Percentiles rank a stretch among this genome's conserved stretches.
Evolutionary conservation across 2,888 invertebrate species (phyloP).

Genomic region (Orthosia gracilis): DNA sequence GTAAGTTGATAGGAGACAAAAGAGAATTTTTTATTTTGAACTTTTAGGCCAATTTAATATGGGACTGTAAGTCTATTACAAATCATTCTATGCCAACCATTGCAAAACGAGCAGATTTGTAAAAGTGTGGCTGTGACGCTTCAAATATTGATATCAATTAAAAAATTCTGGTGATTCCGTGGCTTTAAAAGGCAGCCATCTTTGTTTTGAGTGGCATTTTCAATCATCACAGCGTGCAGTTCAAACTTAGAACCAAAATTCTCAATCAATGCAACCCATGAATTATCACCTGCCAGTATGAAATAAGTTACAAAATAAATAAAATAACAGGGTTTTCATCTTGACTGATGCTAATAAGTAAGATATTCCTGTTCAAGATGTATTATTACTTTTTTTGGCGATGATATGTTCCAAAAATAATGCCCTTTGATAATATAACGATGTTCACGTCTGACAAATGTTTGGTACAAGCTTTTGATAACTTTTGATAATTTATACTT

Average conservation of each 20-base stretch:
- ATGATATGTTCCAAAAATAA: constrained; percentile 40
- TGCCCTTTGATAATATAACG: constrained; percentile 47
- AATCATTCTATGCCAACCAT: neutral
- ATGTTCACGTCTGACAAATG: constrained; percentile 52
- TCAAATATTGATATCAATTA: no score
- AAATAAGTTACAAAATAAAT: neutral
- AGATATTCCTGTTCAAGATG: constrained; percentile 11
- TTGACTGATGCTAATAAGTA: constrained; percentile 23
- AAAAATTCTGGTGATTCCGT: no score
- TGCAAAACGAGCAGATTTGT: neutral
- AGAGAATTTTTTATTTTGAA: constrained; percentile 3
- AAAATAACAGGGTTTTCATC: neutral
- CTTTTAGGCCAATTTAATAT: constrained; percentile 11
- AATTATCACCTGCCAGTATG: neutral
- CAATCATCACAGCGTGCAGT: neutral
- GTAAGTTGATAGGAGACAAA: constrained; percentile 36
- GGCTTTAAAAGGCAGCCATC: neutral
- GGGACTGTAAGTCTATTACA: neutral
- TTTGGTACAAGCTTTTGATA: constrained; percentile 27
- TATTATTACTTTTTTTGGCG: constrained; percentile 11
- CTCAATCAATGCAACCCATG: neutral
- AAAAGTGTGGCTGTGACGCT: no score
- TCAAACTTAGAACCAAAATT: neutral
- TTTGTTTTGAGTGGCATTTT: neutral
- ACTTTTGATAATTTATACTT: constrained; percentile 63